These are phyloP conservation scores for Drymonia ruficornis DNA, from an alignment of 2,888 invertebrate genomes.

Conservation along the genomic window DNA sequence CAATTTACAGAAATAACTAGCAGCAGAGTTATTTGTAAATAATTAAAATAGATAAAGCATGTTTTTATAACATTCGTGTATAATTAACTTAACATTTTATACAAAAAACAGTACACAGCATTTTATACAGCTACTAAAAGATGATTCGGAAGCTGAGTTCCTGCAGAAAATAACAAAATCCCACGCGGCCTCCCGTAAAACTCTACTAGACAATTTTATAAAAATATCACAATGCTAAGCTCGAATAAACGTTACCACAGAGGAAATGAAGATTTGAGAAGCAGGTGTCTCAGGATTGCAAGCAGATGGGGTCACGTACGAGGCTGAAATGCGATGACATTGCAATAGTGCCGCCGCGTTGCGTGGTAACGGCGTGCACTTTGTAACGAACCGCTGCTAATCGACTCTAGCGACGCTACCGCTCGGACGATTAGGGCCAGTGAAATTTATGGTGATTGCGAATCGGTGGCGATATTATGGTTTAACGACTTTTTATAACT, in stretches of 20 bases:
- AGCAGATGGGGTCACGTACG: slow-evolving; percentile 77
- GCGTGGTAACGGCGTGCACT: slow-evolving; percentile 56
- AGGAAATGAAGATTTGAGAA: slow-evolving; percentile 65
- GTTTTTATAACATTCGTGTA: too few relatives aligned
- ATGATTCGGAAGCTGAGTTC: neutral
- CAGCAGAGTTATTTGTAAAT: too few relatives aligned
- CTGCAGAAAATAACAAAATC: neutral
- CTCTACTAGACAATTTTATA: slow-evolving; percentile 1
- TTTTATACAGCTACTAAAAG: neutral
- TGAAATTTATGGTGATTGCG: neutral
- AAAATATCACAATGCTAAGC: slow-evolving; percentile 12
- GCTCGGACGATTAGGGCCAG: neutral
- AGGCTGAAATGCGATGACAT: slow-evolving; percentile 76
- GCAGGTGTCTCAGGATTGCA: slow-evolving; percentile 79
- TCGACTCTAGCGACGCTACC: slow-evolving; percentile 29
- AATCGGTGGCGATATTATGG: neutral
- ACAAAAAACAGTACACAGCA: too few relatives aligned
- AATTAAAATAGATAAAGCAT: too few relatives aligned
- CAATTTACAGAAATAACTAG: too few relatives aligned
- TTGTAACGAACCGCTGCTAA: slow-evolving; percentile 50
- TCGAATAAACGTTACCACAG: slow-evolving; percentile 38
- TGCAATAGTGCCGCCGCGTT: slow-evolving; percentile 69
- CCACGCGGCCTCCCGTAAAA: neutral
- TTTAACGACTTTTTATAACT: too few relatives aligned
- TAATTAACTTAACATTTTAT: neutral